phyloP scores from a whole-genome alignment of 2,113 vertebrate species.

The Laticauda laticaudata region DNA sequence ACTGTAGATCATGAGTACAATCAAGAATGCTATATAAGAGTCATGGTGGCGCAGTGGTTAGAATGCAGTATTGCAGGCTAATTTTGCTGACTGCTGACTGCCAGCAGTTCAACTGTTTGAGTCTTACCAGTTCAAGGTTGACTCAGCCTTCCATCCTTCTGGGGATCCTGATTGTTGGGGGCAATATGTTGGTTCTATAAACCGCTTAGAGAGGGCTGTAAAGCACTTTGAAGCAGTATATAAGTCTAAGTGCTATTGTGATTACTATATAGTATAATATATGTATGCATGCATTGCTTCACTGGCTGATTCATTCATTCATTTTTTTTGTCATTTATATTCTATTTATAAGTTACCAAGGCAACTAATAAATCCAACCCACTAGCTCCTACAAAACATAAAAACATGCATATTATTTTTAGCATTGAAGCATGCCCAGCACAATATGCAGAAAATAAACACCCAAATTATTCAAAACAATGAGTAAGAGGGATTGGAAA shows the following conservation, averaged over 20 bases:
- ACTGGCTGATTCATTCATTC: background rate
- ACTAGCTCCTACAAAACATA: background rate
- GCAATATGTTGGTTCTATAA: background rate
- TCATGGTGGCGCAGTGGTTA: too few relatives aligned
- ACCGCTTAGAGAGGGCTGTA: background rate
- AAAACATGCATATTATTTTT: background rate
- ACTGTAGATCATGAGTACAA: background rate
- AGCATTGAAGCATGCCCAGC: background rate
- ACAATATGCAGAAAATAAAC: background rate
- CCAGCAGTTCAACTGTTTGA: too few relatives aligned
- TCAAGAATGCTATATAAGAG: background rate
- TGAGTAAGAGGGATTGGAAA: background rate
- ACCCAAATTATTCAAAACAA: background rate
- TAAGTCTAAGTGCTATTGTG: background rate
- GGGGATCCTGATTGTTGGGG: background rate
- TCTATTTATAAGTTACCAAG: background rate
- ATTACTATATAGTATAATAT: background rate
- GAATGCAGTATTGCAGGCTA: too few relatives aligned
- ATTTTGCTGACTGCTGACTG: too few relatives aligned
- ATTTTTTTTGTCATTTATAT: background rate
- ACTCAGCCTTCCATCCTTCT: background rate
- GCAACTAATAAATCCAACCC: background rate
- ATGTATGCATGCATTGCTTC: background rate
- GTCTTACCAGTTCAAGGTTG: too few relatives aligned
- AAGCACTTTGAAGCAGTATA: background rate